Percentiles rank a stretch among this genome's conserved stretches.
These are phyloP conservation scores for Habropoda laboriosa DNA, from an alignment of 1,140 invertebrate species.

Conservation along the genomic window DNA sequence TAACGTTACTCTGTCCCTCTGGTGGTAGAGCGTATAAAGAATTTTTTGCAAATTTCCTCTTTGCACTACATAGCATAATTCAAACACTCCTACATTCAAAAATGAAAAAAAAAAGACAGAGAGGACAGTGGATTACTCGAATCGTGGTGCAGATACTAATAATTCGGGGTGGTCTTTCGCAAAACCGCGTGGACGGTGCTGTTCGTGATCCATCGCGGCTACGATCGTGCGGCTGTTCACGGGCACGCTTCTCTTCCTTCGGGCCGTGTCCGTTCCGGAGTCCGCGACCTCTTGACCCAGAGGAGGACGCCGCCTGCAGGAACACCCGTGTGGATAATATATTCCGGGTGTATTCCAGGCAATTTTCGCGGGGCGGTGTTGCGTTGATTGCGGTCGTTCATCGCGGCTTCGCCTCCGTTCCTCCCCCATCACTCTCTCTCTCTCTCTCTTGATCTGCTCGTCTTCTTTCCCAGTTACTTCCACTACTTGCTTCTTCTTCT, in stretches of 20 bases:
- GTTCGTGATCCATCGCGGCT: constrained; percentile 40
- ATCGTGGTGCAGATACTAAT: background rate
- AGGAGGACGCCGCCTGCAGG: constrained; percentile 59
- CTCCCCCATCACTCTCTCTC: constrained; percentile 35
- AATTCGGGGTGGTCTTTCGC: constrained; percentile 49
- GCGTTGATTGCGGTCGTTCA: constrained; percentile 79
- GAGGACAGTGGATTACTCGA: background rate
- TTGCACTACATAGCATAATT: no score
- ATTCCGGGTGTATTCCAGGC: constrained; percentile 74
- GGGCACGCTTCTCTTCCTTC: constrained; percentile 64
- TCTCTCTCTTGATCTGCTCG: constrained; percentile 2
- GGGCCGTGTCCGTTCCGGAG: constrained; percentile 56
- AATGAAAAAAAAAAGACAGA: no score
- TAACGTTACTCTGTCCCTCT: no score
- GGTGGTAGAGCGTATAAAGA: no score
- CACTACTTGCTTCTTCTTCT: background rate
- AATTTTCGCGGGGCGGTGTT: constrained; percentile 77
- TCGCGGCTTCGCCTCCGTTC: constrained; percentile 70
- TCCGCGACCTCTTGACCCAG: constrained; percentile 65
- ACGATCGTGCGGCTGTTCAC: constrained; percentile 54
- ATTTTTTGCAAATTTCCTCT: no score
- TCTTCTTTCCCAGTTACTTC: constrained; percentile 27
- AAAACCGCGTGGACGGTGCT: constrained; percentile 8
- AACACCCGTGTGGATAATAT: constrained; percentile 75
- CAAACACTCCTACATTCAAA: no score